Evolutionary conservation across 2,888 invertebrate species (phyloP).

Genomic region (Caenorhabditis sp.): DNA sequence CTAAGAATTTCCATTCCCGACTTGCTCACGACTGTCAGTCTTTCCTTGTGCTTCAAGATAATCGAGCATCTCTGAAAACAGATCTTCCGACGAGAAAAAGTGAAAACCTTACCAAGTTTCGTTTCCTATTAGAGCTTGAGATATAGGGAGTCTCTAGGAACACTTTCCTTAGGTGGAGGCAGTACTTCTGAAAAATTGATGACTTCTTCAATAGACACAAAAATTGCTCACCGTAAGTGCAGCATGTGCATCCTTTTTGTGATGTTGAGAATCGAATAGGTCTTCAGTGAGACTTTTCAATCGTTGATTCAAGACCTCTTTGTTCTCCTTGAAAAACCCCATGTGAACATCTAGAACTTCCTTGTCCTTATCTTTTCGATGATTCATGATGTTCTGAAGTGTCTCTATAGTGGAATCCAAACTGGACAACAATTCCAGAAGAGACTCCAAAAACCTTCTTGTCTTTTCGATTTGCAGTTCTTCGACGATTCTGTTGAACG

Average conservation of each 20-base stretch:
- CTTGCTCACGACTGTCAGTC: background rate
- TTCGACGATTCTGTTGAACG: background rate
- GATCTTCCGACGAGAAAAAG: background rate
- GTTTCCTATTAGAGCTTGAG: no score
- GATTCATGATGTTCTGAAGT: background rate
- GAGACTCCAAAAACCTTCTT: background rate
- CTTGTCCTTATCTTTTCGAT: background rate
- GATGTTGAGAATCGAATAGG: background rate
- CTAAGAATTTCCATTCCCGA: background rate
- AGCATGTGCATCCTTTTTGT: background rate
- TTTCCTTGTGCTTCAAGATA: background rate
- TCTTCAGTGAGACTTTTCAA: background rate
- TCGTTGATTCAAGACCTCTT: background rate
- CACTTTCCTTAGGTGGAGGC: background rate
- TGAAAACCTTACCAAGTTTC: no score
- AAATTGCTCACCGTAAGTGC: background rate
- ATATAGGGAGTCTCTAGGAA: no score
- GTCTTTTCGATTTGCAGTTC: background rate
- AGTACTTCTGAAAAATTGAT: background rate
- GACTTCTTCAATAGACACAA: background rate
- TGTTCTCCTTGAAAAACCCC: background rate
- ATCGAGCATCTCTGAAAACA: background rate
- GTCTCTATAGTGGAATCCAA: background rate
- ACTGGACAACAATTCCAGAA: background rate
- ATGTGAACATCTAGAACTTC: background rate